Base-by-base conservation (phyloP, 2,888 invertebrate genomes). In the Campoletis raptor region DNA sequence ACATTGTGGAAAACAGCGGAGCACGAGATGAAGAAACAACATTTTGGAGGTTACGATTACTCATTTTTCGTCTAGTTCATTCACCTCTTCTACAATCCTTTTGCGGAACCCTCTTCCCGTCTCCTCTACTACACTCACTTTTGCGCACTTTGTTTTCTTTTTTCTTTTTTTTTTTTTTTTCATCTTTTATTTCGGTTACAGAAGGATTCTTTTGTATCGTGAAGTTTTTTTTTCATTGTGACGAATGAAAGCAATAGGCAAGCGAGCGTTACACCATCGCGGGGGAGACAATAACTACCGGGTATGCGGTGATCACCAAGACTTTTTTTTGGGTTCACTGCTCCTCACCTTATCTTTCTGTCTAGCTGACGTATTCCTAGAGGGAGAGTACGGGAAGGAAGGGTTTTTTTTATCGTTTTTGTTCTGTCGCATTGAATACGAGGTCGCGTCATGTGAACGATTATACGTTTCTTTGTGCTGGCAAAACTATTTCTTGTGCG, bases 361-460 rank as follows among this genome's bases (percentile, higher is more conserved):
- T 73, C 64, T 54, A 21, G 30, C 42, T 61, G 69, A 81, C 57
- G 61, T 45, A 80, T 24, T 36, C 69, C 24, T 30, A 7, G 30
- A 1, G 30, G 6, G 30, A 15, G 61, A 61, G 61, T 15, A 30
- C 5, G 61, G 15, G 30, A 30, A 61, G 10, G 30, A 30, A 30
- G 30, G 57, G 24, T 12, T 24, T 10, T 76, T 70, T 30, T 52
- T 78, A 81, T 80, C 69, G 81, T 81, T 86, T 85, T 84, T 76
- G 0, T 81, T 79, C 69, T 79, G 5, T 69, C 24, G 48, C 69
- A 37, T n/a, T 30, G 61, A 61, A 61, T 30, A 30, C 61, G 61
- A 0, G 61, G 61, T 4, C 54, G n/a, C 48, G 40, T 15, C 57
- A 48, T 61, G 64, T 36, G 70, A 77, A 57, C 85, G 81, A 85